Conservation (phyloP, 2,888 invertebrate genomes). For the Xiphydria camelus region DNA sequence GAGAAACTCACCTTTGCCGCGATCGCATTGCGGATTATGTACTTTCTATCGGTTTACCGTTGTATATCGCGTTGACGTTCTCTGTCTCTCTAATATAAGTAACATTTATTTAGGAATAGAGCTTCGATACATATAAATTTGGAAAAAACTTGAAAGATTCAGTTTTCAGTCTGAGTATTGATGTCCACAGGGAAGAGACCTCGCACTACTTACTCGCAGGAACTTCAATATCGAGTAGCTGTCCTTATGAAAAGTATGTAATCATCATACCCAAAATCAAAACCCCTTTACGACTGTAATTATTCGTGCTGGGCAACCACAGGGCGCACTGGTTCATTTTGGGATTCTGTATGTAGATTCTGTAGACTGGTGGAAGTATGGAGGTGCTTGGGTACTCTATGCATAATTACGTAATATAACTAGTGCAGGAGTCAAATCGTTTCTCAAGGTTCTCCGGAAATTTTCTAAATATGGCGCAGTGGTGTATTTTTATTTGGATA, state of each 20-base stretch:
- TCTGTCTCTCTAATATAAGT: too few species aligned
- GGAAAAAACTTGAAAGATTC: constrained; percentile 4
- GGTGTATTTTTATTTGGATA: too few species aligned
- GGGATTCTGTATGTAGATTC: constrained; percentile 25
- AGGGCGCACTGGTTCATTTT: constrained; percentile 32
- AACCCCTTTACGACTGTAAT: constrained; percentile 12
- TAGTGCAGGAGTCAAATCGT: too few species aligned
- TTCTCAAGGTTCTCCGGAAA: too few species aligned
- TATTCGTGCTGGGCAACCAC: constrained; percentile 8
- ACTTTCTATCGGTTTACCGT: too few species aligned
- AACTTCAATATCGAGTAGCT: constrained; percentile 59
- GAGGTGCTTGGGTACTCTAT: constrained; percentile 31
- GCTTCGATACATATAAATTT: too few species aligned
- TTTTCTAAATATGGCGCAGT: too few species aligned
- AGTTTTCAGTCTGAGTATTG: constrained; percentile 33
- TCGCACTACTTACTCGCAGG: constrained; percentile 59
- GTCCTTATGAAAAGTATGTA: constrained; percentile 60
- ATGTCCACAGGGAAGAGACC: constrained; percentile 54
- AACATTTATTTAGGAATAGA: too few species aligned
- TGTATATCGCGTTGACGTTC: too few species aligned
- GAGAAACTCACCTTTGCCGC: too few species aligned
- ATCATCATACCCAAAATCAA: constrained; percentile 30
- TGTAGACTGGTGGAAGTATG: constrained; percentile 12
- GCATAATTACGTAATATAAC: too few species aligned
- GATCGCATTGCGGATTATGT: too few species aligned